Conservation (phyloP, 2,113 vertebrate genomes). For the Anarrhichthys ocellatus region DNA sequence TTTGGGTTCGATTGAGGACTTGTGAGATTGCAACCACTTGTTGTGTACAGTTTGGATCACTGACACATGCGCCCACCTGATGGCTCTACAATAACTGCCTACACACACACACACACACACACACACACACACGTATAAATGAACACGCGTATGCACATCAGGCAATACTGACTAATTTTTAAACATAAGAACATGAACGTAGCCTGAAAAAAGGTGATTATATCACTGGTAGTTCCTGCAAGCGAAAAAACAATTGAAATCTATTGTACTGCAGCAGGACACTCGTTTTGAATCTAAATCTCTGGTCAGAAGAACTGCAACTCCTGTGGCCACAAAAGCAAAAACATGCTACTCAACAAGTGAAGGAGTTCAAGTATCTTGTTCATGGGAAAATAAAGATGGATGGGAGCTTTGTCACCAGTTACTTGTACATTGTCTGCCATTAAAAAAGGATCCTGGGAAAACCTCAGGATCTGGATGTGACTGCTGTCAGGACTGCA, state of each 20-base stretch:
- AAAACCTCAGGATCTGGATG: background rate
- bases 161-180: constrained; percentile 41
- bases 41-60: constrained; percentile 42
- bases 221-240: constrained; percentile 5
- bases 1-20: constrained; percentile 49
- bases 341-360: background rate
- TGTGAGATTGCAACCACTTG: constrained; percentile 35
- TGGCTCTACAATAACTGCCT: constrained; percentile 25
- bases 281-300: background rate
- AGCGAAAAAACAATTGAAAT: background rate
- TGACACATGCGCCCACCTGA: constrained; percentile 39
- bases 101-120: background rate
- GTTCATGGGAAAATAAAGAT: background rate
- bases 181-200: background rate
- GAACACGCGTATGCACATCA: background rate
- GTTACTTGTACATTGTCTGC: background rate
- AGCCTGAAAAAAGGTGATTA: background rate
- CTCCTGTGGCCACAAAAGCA: background rate
- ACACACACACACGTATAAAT: background rate
- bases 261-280: background rate
- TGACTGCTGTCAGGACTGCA: background rate
- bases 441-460: background rate
- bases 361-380: background rate
- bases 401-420: background rate
- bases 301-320: background rate